Evolutionary conservation across 2,113 vertebrate species (phyloP), one percentile per base, ranked within the genome.

Genomic region (Callionymus lyra): DNA sequence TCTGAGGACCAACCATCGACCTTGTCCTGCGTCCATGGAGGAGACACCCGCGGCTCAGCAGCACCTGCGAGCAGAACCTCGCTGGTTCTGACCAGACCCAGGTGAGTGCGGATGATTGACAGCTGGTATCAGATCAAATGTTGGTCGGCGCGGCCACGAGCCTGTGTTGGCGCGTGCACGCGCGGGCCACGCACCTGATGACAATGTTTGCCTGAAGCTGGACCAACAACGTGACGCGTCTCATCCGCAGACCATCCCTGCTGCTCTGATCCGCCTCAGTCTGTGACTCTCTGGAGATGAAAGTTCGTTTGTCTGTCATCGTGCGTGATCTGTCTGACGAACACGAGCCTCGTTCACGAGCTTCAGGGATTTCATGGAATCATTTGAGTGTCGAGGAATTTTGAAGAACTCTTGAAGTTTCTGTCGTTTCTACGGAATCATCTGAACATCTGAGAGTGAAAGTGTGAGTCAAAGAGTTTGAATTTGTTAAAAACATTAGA

Each of bases 1-100:
- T n/a, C n/a, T n/a, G n/a, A n/a, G n/a, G n/a, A n/a, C n/a, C n/a
- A 27, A 27, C 54, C 13, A 3, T 56, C 76, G 74, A 77, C 72
- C 70, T 77, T 72, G 71, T 53, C 50, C 65, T 59, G 53, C 47
- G 59, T 72, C 72, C 70, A 66, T 76, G 80, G 80, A 77, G 64
- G 65, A 74, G 50, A 55, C 38, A 16, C 50, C 34, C 46, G 61
- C 41, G 59, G 45, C 59, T 58, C 63, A 58, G 38, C 4, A 27
- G 8, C 53, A 38, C 34, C 39, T 43, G 55, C 72, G 70, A 64
- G 52, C 66, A 68, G 62, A 55, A 62, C 71, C 58, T 17, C 57
- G 44, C 59, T 40, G 47, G 48, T 48, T 70, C 44, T 64, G 53
- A 60, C 59, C 55, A 65, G 61, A 74, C 31, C 70, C 48, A 75